A percentile compares a stretch with the other conserved stretches of the same genome.
phyloP scores from a whole-genome alignment of 2,797 vertebrate genomes.

The Periparus ater region DNA sequence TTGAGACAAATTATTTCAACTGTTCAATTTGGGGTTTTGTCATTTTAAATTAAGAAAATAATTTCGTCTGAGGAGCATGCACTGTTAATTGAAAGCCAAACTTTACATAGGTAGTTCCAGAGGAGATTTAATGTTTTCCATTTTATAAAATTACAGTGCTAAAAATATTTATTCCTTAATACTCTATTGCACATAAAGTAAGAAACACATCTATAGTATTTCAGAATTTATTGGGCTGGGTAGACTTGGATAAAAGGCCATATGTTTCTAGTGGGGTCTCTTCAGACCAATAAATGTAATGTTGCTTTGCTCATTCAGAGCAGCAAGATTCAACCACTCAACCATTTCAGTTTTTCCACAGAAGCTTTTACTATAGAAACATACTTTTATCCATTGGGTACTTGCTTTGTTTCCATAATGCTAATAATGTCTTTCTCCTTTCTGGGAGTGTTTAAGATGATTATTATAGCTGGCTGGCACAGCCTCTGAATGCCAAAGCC shows the following conservation, averaged over 20 bases:
- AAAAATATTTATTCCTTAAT: slow-evolving; percentile 29
- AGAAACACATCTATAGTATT: slow-evolving; percentile 35
- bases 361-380: slow-evolving; percentile 5
- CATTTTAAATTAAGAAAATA: slow-evolving; percentile 42
- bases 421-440: slow-evolving; percentile 28
- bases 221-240: slow-evolving; percentile 32
- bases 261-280: slow-evolving; percentile 22
- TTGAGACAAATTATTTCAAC: slow-evolving; percentile 53
- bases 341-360: slow-evolving; percentile 15
- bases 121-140: slow-evolving; percentile 11
- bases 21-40: slow-evolving; percentile 36
- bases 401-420: slow-evolving; percentile 38
- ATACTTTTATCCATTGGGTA: background rate
- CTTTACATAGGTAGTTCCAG: background rate
- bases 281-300: slow-evolving; percentile 35
- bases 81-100: background rate
- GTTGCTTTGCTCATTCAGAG: slow-evolving; percentile 19
- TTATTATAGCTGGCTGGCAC: slow-evolving; percentile 43
- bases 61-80: slow-evolving; percentile 22
- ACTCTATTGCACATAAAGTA: slow-evolving; percentile 12
- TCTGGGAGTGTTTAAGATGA: background rate
- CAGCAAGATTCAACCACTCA: background rate
- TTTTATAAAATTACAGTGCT: background rate
- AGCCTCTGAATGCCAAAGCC: slow-evolving; percentile 57
- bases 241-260: background rate